Evolutionary conservation across 92 coral and sea anemone species (phyloP).

Genomic region (Hydrozoanthus gracilis): DNA sequence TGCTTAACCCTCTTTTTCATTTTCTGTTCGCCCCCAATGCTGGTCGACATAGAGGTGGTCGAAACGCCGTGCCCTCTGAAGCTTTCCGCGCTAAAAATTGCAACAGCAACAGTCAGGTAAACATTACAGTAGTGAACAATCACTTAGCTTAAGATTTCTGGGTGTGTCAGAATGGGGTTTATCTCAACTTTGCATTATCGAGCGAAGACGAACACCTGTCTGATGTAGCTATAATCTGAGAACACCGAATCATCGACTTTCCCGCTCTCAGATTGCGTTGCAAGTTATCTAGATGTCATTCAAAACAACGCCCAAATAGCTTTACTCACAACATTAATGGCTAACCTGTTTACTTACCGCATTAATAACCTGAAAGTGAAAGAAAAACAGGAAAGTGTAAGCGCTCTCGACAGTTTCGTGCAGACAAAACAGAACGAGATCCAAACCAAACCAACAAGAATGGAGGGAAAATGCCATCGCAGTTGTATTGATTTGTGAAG

Average conservation of each 20-base stretch:
- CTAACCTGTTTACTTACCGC: constrained; percentile 62
- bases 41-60: no score
- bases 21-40: no score
- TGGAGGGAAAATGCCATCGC: background rate
- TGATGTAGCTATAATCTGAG: background rate
- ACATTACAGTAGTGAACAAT: no score
- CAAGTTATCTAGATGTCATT: background rate
- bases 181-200: background rate
- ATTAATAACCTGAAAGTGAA: constrained; percentile 75
- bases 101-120: no score
- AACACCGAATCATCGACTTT: background rate
- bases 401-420: background rate
- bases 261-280: background rate
- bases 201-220: background rate
- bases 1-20: no score
- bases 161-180: background rate
- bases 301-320: background rate
- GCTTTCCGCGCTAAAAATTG: no score
- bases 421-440: background rate
- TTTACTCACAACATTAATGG: background rate
- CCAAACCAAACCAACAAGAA: background rate
- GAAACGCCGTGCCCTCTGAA: no score
- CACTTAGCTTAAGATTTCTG: no score
- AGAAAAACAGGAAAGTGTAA: background rate
- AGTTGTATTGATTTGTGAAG: background rate